These are phyloP conservation scores for Drosophila demipolita DNA, from an alignment of 2,888 invertebrate species.

Conservation along the genomic window DNA sequence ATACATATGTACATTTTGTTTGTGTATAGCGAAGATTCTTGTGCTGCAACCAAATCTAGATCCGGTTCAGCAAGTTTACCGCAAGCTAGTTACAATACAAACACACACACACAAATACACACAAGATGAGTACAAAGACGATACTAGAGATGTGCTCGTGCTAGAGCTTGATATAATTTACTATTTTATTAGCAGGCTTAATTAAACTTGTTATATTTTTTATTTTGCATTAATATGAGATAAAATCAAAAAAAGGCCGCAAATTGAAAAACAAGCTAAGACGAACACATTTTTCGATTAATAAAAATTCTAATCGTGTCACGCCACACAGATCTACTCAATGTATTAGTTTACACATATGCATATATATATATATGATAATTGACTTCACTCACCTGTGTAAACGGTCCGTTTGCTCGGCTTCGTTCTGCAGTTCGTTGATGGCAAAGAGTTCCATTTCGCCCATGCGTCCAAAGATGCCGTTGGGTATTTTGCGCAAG, in stretches of 20 bases:
- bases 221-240: background rate
- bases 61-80: constrained; percentile 80
- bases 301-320: constrained; percentile 2
- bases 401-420: constrained; percentile 95
- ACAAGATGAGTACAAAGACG: constrained; percentile 45
- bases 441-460: constrained; percentile 96
- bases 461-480: constrained; percentile 96
- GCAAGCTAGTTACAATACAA: constrained; percentile 73
- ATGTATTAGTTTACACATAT: constrained; percentile 5
- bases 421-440: constrained; percentile 92
- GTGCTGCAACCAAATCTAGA: constrained; percentile 77
- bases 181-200: constrained; percentile 1
- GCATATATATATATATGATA: constrained; percentile 1
- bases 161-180: constrained; percentile 12
- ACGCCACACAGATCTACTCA: constrained; percentile 6
- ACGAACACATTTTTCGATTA: background rate
- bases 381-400: constrained; percentile 88
- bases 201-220: background rate
- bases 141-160: constrained; percentile 47
- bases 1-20: background rate
- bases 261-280: background rate
- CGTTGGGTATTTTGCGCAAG: constrained; percentile 97
- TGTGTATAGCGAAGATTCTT: constrained; percentile 68
- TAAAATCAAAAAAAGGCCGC: background rate
- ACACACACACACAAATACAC: constrained; percentile 30